Evolutionary conservation across 64 coral and sea anemone genomes (phyloP), one percentile per base, ranked within the genome.

Genomic region (Pocillopora damicornis): DNA sequence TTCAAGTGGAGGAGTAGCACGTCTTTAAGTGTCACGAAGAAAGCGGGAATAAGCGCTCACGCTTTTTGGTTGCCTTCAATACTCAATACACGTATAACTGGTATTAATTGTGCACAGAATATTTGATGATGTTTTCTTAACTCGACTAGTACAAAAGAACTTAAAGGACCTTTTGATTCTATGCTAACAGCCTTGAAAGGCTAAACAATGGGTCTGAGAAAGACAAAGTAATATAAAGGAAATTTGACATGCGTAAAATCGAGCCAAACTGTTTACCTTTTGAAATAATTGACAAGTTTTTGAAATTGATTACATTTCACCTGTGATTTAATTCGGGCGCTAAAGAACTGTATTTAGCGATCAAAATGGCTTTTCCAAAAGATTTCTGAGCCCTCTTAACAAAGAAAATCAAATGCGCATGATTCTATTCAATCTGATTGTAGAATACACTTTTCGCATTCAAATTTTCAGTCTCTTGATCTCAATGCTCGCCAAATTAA

Each of bases 221-320:
- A 79, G 67, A 89, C 87, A 93, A 93, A 93, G 73, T 89, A 77
- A 93, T 89, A 85, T 58, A 78, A 93, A 82, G 86, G 42, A 64
- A 60, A 58, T 84, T 89, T 93, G 91, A 85, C 79, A 93, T 93
- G 91, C 89, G 87, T 77, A 93, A 93, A 93, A 93, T 89, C 87
- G 76, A 93, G 81, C 74, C 91, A 88, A 93, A 83, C 82, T 93
- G 87, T 89, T 89, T 93, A 89, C 79, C 78, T 76, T 84, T 87
- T 92, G 76, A 79, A 38, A 79, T 87, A 78, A 92, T 84, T 93
- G 91, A 77, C 91, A 82, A 93, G 73, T 82, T 84, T 82, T 93
- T 82, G 61, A 83, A 81, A 83, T 67, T 79, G 62, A 93, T 89
- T 93, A 93, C 78, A 83, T 84, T 83, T 83, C 86, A 74, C 62